Base-by-base conservation (phyloP, 2,888 invertebrate genomes). In the Drosophila paucipuncta region DNA sequence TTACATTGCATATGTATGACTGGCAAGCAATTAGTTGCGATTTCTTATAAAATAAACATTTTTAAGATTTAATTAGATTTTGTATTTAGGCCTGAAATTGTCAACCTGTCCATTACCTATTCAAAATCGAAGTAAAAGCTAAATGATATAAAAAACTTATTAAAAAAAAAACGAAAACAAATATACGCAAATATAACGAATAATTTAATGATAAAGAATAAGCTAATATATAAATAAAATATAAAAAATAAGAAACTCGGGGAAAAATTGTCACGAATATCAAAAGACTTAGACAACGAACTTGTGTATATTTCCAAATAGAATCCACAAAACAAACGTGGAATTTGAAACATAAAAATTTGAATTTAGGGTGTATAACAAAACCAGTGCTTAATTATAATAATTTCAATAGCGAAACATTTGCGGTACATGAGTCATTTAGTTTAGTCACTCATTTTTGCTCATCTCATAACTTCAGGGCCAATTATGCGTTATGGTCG, bases 401-500 rank as follows among this genome's bases (percentile, higher is more conserved):
- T 57, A 58, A 74, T 77, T 74, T 69, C 49, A 52, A 81, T 78
- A 73, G 53, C 58, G 30, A 50, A 59, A 67, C 58, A n/a, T 41
- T 55, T 70, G 68, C 58, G 60, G 54, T 71, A 80, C 77, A 73
- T 80, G 82, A 85, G 66, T 83, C 81, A 88, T 67, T 68, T 49
- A 59, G 71, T 59, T 25, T 67, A 49, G 18, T 47, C 47, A 37
- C 22, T 59, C 52, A 43, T n/a, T 60, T 59, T 18, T 28, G 41
- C 66, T 58, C 79, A 68, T 54, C 77, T 68, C 80, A 89, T 78
- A 80, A 82, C 84, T 78, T 60, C 68, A 71, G 58, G 74, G 64
- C 80, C 87, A 89, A 81, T 89, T 84, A 80, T 84, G 83, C 83
- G 70, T 77, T 83, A 78, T 89, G 73, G 74, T 69, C 71, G 74